Evolutionary conservation across 2,888 invertebrate species (phyloP).

Genomic region (Pammene fasciana): DNA sequence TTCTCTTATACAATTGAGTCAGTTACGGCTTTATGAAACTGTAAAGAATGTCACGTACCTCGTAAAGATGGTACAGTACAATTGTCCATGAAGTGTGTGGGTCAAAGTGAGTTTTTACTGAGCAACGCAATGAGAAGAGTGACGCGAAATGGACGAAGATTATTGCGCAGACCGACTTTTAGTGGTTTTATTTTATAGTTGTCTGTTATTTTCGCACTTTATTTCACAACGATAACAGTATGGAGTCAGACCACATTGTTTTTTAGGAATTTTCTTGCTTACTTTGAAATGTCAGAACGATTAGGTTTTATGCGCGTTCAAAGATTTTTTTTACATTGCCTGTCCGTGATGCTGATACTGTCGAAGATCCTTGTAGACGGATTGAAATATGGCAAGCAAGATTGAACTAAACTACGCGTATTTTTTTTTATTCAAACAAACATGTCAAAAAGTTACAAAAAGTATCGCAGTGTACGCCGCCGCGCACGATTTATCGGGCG

Average conservation of each 20-base stretch:
- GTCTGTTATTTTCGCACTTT: not conserved
- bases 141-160: not conserved
- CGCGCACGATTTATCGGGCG: conserved; percentile 43
- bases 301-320: too few species aligned
- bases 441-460: too few species aligned
- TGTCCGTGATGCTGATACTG: too few species aligned
- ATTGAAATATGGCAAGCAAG: too few species aligned
- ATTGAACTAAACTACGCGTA: too few species aligned
- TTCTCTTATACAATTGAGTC: not conserved
- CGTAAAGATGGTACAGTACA: conserved; percentile 13
- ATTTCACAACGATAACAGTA: too few species aligned
- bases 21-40: not conserved
- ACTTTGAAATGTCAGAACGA: too few species aligned
- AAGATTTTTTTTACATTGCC: too few species aligned
- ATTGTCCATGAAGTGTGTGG: conserved; percentile 15
- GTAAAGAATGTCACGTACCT: not conserved
- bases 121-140: conserved; percentile 3
- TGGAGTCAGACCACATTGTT: too few species aligned
- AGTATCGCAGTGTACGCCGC: conserved; percentile 11
- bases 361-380: too few species aligned
- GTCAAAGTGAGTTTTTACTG: conserved; percentile 27
- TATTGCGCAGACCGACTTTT: not conserved
- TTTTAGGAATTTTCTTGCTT: too few species aligned
- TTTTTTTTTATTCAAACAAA: too few species aligned
- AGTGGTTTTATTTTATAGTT: not conserved